Conservation (phyloP, 1,140 invertebrate species). For the Dreissena rostriformis region DNA sequence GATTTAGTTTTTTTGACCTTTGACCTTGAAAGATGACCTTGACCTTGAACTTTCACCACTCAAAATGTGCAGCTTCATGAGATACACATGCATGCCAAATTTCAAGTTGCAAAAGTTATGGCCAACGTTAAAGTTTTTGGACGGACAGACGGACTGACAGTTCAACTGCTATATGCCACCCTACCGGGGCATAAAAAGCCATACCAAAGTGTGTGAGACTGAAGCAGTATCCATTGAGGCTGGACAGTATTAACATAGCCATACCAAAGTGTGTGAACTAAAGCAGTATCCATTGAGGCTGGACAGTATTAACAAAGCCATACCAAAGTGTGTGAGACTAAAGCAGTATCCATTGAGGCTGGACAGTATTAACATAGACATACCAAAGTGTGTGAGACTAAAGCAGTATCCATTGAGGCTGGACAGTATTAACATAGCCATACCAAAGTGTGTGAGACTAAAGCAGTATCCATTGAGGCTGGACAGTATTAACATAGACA, state of each 20-base stretch:
- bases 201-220: conserved; percentile 88
- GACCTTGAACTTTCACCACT: no score
- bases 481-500: conserved; percentile 78
- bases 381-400: conserved; percentile 88
- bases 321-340: conserved; percentile 88
- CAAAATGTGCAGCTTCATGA: no score
- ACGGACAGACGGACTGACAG: no score
- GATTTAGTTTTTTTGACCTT: no score
- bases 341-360: conserved; percentile 70
- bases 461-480: conserved; percentile 70
- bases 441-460: conserved; percentile 88
- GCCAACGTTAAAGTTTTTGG: no score
- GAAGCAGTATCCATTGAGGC: conserved; percentile 70
- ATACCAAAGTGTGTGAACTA: conserved; percentile 88
- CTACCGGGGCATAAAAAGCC: no score
- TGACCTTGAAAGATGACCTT: no score
- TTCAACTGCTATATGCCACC: no score
- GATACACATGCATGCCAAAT: no score
- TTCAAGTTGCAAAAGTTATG: no score
- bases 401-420: conserved; percentile 73
- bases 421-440: conserved; percentile 71
- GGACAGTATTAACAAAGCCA: conserved; percentile 72
- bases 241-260: conserved; percentile 73
- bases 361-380: conserved; percentile 78
- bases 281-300: conserved; percentile 73